Evolutionary conservation across 2,113 vertebrate species (phyloP).

Genomic region (Tichodroma muraria): DNA sequence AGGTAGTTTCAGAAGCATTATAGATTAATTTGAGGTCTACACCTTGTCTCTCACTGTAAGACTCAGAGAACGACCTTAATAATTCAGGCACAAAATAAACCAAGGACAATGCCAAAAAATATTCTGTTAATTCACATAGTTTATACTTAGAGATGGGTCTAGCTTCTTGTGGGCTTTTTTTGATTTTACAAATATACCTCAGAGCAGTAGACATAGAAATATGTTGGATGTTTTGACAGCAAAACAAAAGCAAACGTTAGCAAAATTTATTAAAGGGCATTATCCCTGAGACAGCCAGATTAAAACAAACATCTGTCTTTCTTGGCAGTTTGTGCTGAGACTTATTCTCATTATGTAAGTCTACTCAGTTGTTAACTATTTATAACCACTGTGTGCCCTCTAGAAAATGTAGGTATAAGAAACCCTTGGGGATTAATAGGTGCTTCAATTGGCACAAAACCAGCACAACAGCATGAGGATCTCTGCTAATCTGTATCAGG

Average conservation of each 20-base stretch:
- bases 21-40: neutral
- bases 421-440: neutral
- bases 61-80: neutral
- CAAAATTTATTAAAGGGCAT: neutral
- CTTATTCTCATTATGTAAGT: neutral
- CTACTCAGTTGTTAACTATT: neutral
- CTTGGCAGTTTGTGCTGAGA: neutral
- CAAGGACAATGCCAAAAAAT: neutral
- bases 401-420: neutral
- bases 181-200: neutral
- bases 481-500: neutral
- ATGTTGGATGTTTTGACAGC: neutral
- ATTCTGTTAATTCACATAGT: neutral
- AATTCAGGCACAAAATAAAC: neutral
- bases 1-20: neutral
- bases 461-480: neutral
- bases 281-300: neutral
- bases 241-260: neutral
- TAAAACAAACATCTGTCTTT: neutral
- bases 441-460: neutral
- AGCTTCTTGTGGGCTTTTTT: neutral
- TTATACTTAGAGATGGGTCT: neutral
- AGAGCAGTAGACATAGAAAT: neutral
- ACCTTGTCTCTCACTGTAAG: neutral
- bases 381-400: neutral